phyloP scores from a whole-genome alignment of 2,113 vertebrate species.

The Hypocryptadius cinnamomeus region DNA sequence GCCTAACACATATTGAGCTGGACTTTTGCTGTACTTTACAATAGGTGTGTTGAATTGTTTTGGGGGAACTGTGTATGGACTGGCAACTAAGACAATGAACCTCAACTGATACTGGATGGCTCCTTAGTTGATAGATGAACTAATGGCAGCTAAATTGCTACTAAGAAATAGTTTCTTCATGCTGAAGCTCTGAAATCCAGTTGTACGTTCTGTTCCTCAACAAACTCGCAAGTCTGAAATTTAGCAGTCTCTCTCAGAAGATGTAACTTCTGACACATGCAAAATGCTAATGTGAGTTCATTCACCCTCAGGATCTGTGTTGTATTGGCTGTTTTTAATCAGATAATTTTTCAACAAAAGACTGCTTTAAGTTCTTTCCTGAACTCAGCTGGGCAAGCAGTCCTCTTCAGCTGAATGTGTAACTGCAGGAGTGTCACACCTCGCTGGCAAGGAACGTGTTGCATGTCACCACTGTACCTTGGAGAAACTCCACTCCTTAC shows the following conservation, averaged over 20 bases:
- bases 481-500: constrained; percentile 33
- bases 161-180: constrained; percentile 49
- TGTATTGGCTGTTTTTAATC: constrained; percentile 45
- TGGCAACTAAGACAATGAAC: constrained; percentile 73
- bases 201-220: constrained; percentile 25
- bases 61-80: constrained; percentile 70
- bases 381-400: constrained; percentile 48
- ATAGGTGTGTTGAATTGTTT: constrained; percentile 69
- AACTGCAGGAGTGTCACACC: neutral
- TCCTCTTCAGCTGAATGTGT: constrained; percentile 50
- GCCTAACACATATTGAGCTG: constrained; percentile 76
- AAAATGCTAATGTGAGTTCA: constrained; percentile 38
- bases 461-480: constrained; percentile 54
- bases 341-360: constrained; percentile 31
- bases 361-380: constrained; percentile 45
- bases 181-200: constrained; percentile 59
- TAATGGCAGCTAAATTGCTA: constrained; percentile 76
- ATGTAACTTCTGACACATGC: constrained; percentile 56
- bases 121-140: constrained; percentile 54
- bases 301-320: constrained; percentile 56
- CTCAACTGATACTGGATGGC: constrained; percentile 69
- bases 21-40: constrained; percentile 76
- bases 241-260: constrained; percentile 49
- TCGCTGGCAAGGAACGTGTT: constrained; percentile 39
- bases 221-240: constrained; percentile 24